A percentile compares a stretch with the other conserved stretches of the same genome.
phyloP scores from a whole-genome alignment of 1,140 invertebrate species.

The Lucilia cuprina region DNA sequence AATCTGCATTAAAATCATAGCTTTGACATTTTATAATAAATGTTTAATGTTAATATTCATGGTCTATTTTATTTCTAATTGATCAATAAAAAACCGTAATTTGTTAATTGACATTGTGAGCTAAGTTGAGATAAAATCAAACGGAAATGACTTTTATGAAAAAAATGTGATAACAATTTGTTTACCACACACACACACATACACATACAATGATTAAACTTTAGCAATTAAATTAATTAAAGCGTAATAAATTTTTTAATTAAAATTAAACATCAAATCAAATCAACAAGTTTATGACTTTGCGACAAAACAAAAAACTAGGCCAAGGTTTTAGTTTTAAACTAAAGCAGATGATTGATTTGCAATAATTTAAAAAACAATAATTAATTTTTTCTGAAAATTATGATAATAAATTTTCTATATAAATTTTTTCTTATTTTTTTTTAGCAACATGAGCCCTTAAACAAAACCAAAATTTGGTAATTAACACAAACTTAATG shows the following conservation, averaged over 20 bases:
- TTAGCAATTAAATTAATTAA: not conserved
- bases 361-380: not conserved
- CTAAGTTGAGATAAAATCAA: not conserved
- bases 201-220: not conserved
- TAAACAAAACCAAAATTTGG: not conserved
- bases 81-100: too few species aligned
- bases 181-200: not conserved
- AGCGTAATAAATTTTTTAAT: not conserved
- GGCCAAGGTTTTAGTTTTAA: not conserved
- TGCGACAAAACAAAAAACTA: not conserved
- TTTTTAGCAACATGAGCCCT: conserved; percentile 21
- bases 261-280: not conserved
- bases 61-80: too few species aligned
- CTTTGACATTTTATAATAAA: too few species aligned
- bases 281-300: not conserved
- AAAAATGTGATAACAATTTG: not conserved
- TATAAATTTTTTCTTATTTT: not conserved
- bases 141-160: not conserved
- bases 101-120: too few species aligned
- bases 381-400: not conserved
- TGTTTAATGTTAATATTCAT: too few species aligned
- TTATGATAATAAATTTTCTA: too few species aligned
- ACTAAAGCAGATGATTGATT: not conserved
- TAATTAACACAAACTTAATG: not conserved
- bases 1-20: too few species aligned